Conservation (phyloP, 2,113 vertebrate genomes). For the Azemiops feae region DNA sequence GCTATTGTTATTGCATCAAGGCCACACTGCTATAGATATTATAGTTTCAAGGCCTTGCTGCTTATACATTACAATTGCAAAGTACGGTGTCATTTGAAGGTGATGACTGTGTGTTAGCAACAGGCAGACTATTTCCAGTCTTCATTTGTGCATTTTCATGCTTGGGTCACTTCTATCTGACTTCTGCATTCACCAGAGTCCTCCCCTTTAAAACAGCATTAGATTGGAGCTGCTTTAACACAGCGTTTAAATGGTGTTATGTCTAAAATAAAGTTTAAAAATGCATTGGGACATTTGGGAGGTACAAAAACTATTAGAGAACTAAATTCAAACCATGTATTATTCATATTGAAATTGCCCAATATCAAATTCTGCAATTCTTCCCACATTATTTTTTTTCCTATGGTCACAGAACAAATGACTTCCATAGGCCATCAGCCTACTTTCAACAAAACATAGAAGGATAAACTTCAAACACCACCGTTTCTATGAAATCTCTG, state of each 20-base stretch:
- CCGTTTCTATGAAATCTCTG: neutral
- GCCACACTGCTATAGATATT: neutral
- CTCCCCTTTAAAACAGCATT: neutral
- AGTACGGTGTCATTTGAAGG: neutral
- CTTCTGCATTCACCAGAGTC: neutral
- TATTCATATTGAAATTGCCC: neutral
- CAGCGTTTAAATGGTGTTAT: neutral
- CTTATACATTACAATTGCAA: neutral
- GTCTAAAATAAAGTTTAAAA: neutral
- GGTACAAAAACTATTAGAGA: neutral
- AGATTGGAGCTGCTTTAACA: neutral
- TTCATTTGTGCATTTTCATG: neutral
- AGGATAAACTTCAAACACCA: neutral
- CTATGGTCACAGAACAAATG: neutral
- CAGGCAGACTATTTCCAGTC: neutral
- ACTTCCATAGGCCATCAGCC: neutral
- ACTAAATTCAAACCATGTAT: neutral
- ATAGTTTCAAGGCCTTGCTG: neutral
- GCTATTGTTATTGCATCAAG: neutral
- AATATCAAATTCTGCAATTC: neutral
- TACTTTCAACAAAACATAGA: neutral
- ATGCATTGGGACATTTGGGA: neutral
- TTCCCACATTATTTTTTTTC: neutral
- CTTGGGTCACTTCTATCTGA: neutral
- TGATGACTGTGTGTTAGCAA: neutral